Conservation (phyloP, 1,140 invertebrate species). For the Melanaphis sacchari region DNA sequence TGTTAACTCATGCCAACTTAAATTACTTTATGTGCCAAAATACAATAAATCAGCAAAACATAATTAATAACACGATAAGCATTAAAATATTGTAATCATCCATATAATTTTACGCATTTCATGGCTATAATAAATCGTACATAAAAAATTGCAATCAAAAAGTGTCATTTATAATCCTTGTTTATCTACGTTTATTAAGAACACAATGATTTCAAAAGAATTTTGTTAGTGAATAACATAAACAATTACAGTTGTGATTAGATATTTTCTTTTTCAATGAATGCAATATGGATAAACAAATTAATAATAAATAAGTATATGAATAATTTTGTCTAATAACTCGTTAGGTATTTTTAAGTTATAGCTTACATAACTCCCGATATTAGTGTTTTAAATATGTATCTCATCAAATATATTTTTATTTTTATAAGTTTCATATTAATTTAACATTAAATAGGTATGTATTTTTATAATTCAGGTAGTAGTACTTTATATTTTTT, state of each 20-base stretch:
- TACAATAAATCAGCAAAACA: constrained; percentile 1
- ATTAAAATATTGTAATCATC: not conserved
- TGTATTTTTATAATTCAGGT: too few relatives aligned
- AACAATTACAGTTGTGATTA: not conserved
- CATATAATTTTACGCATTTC: not conserved
- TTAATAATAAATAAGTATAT: not conserved
- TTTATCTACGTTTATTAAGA: not conserved
- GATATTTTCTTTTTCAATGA: not conserved
- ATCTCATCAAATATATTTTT: too few relatives aligned
- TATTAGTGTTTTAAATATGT: not conserved
- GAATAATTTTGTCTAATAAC: not conserved
- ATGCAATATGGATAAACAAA: not conserved
- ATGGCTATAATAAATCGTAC: not conserved
- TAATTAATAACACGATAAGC: not conserved
- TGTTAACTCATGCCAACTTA: constrained; percentile 29
- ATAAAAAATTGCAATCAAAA: not conserved
- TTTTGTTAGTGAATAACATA: not conserved
- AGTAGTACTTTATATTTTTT: too few relatives aligned
- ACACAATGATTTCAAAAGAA: not conserved
- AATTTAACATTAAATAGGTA: not conserved
- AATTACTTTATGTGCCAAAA: not conserved
- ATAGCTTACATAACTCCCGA: not conserved
- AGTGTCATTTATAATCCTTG: not conserved
- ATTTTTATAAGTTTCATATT: not conserved
- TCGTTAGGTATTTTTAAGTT: not conserved